A percentile compares a stretch with the other conserved stretches of the same genome.
phyloP scores from a whole-genome alignment of 2,797 vertebrate species.

The Scolopax bukidnonensis region DNA sequence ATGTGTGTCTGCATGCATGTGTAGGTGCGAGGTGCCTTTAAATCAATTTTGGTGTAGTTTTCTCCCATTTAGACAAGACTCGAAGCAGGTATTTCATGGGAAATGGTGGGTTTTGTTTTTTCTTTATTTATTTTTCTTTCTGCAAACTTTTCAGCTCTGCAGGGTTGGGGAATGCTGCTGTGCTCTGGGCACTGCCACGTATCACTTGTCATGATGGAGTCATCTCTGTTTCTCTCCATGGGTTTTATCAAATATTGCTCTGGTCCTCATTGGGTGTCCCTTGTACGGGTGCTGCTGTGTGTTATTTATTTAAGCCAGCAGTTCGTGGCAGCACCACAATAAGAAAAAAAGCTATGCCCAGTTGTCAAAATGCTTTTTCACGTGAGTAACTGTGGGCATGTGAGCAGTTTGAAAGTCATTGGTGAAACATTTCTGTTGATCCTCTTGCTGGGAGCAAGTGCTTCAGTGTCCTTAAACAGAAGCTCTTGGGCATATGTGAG shows the following conservation, averaged over 20 bases:
- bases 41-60: neutral
- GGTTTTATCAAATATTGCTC: neutral
- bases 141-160: accelerated
- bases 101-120: neutral
- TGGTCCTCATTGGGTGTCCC: neutral
- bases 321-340: accelerated
- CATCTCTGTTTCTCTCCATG: neutral
- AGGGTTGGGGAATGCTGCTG: neutral
- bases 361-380: neutral
- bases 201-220: neutral
- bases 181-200: neutral
- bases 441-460: neutral
- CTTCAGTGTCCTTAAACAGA: neutral
- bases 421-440: neutral
- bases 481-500: neutral
- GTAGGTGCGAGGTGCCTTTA: neutral
- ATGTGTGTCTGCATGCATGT: neutral
- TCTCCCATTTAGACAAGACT: neutral
- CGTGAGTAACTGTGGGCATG: accelerated
- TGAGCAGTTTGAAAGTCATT: neutral
- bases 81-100: neutral
- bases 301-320: neutral
- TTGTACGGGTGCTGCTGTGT: neutral
- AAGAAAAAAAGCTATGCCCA: neutral
- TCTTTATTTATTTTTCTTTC: neutral